phyloP scores from a whole-genome alignment of 2,113 vertebrate species.

The Mastomys coucha region DNA sequence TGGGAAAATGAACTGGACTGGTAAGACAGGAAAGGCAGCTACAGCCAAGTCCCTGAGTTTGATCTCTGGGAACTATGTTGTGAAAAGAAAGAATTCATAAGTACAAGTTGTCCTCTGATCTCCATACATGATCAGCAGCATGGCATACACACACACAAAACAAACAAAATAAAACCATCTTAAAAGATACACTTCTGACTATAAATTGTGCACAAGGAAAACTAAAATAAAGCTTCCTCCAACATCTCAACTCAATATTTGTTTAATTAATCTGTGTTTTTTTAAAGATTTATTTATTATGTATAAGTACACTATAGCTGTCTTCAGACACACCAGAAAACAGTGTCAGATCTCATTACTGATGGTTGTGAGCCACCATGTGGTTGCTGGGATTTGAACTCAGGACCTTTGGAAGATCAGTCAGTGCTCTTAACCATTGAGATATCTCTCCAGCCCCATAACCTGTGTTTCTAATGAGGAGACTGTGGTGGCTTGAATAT shows the following conservation, averaged over 20 bases:
- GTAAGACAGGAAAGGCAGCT: neutral
- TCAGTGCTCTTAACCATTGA: too few species aligned
- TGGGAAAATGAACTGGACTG: neutral
- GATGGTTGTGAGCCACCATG: too few species aligned
- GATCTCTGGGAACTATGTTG: neutral
- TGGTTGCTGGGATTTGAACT: too few species aligned
- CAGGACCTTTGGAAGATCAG: too few species aligned
- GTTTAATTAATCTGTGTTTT: slow-evolving; percentile 31
- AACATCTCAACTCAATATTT: neutral
- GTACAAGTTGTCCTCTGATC: neutral
- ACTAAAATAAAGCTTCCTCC: neutral
- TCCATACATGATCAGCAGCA: neutral
- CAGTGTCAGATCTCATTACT: too few species aligned
- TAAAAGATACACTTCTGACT: neutral
- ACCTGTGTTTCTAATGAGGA: slow-evolving; percentile 28
- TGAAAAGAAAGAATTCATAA: neutral
- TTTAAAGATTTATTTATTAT: too few species aligned
- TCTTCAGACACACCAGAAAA: too few species aligned
- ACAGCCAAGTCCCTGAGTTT: neutral
- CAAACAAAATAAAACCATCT: neutral
- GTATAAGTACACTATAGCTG: too few species aligned
- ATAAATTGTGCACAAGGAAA: neutral
- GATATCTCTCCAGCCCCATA: too few species aligned
- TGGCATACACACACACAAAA: neutral
- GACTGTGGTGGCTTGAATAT: neutral